Percentiles rank a stretch among this genome's conserved stretches.
Evolutionary conservation across 2,113 vertebrate genomes (phyloP).

Genomic region (Myrmecophaga tridactyla): DNA sequence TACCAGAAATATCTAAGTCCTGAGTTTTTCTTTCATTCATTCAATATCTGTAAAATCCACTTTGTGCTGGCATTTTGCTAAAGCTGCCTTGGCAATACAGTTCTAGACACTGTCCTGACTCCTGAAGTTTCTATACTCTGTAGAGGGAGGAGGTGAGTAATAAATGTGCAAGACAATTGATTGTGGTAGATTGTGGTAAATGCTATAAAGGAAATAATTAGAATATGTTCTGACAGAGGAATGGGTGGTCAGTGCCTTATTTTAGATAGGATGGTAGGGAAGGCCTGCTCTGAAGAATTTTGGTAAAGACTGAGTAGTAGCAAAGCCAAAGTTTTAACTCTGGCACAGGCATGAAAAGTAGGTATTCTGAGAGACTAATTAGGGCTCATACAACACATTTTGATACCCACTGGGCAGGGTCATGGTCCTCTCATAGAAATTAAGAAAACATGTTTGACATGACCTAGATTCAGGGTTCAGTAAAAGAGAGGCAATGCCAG

Average conservation of each 20-base stretch:
- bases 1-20: not conserved
- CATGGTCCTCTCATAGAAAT: not conserved
- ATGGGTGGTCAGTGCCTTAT: not conserved
- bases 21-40: not conserved
- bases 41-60: not conserved
- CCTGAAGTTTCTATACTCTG: accelerated
- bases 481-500: not conserved
- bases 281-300: not conserved
- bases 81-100: not conserved
- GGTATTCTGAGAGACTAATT: not conserved
- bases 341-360: not conserved
- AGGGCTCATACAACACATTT: not conserved
- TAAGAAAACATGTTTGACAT: not conserved
- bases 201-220: not conserved
- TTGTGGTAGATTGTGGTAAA: not conserved
- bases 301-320: not conserved
- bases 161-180: accelerated
- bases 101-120: not conserved
- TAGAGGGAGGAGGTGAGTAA: not conserved
- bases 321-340: not conserved
- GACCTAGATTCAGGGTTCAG: not conserved
- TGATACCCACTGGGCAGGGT: not conserved
- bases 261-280: not conserved
- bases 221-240: not conserved
- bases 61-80: not conserved